Evolutionary conservation across 1,140 invertebrate genomes (phyloP).

Genomic region (Drosophila repletoides): DNA sequence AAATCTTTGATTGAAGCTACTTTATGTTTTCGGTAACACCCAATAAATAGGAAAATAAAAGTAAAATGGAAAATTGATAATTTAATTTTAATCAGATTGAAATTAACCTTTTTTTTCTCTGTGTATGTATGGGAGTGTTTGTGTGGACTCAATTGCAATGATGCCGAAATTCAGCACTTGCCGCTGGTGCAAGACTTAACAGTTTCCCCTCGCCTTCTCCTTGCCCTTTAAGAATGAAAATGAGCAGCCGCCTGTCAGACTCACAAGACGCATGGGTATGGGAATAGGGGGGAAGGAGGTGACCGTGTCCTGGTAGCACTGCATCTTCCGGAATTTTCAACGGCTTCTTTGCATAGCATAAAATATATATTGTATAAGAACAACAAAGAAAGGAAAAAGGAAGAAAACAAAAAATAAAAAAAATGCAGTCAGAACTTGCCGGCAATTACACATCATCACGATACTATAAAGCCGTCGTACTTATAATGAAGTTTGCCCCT

Average conservation of each 20-base stretch:
- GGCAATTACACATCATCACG: constrained; percentile 41
- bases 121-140: constrained; percentile 4
- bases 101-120: not conserved
- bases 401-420: not conserved
- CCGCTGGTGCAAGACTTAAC: constrained; percentile 46
- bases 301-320: not conserved
- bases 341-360: constrained; percentile 4
- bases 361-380: no score
- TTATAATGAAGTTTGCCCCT: constrained; percentile 38
- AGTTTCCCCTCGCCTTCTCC: not conserved
- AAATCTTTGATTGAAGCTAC: no score
- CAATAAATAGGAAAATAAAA: no score
- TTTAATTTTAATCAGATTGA: no score
- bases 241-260: constrained; percentile 35
- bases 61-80: no score
- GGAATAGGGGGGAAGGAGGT: not conserved
- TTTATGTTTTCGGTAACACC: no score
- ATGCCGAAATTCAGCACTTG: constrained; percentile 71
- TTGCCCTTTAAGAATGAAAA: constrained; percentile 36
- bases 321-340: constrained; percentile 5
- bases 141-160: constrained; percentile 56
- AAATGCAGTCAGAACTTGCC: constrained; percentile 22
- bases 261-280: not conserved
- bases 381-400: no score
- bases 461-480: constrained; percentile 26